phyloP scores from a whole-genome alignment of 1,140 invertebrate species.

The Semibalanus balanoides region DNA sequence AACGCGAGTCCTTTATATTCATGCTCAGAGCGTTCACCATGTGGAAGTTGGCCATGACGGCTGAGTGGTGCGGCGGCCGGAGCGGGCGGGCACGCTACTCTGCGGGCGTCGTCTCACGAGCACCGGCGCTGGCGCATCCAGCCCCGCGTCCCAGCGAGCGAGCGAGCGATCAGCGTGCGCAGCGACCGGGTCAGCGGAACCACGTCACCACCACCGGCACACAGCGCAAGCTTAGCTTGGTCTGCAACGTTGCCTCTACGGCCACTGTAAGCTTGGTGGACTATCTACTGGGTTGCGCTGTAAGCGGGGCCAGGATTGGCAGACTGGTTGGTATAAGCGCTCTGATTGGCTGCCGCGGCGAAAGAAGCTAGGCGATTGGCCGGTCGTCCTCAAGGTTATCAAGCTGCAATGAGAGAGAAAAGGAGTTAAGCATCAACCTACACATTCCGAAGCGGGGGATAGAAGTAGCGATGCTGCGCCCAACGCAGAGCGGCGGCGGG shows the following conservation, averaged over 20 bases:
- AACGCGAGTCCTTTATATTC: conserved; percentile 97
- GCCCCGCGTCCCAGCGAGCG: conserved; percentile 35
- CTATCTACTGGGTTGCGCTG: conserved; percentile 17
- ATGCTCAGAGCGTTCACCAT: conserved; percentile 48
- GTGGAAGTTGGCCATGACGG: conserved; percentile 81
- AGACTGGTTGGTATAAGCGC: conserved; percentile 18
- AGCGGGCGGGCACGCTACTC: conserved; percentile 33
- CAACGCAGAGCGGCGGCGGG: too few species aligned
- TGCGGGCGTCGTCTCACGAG: conserved; percentile 34
- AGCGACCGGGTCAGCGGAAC: conserved; percentile 34
- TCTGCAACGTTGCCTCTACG: conserved; percentile 17
- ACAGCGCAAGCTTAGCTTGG: conserved; percentile 14
- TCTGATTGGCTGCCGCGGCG: conserved; percentile 14
- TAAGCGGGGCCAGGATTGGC: conserved; percentile 21
- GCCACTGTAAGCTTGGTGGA: conserved; percentile 16
- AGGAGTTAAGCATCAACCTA: conserved; percentile 21
- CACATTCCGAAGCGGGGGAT: conserved; percentile 13
- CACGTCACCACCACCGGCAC: conserved; percentile 15
- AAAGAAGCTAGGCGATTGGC: conserved; percentile 9
- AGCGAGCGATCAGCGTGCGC: conserved; percentile 35
- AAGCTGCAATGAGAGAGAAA: conserved; percentile 18
- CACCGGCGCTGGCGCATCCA: conserved; percentile 22
- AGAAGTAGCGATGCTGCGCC: conserved; percentile 10
- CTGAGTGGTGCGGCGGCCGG: conserved; percentile 47
- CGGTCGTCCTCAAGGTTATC: conserved; percentile 19